These are phyloP conservation scores for Orchesella flavescens DNA, from an alignment of 2,888 invertebrate genomes.

Conservation along the genomic window DNA sequence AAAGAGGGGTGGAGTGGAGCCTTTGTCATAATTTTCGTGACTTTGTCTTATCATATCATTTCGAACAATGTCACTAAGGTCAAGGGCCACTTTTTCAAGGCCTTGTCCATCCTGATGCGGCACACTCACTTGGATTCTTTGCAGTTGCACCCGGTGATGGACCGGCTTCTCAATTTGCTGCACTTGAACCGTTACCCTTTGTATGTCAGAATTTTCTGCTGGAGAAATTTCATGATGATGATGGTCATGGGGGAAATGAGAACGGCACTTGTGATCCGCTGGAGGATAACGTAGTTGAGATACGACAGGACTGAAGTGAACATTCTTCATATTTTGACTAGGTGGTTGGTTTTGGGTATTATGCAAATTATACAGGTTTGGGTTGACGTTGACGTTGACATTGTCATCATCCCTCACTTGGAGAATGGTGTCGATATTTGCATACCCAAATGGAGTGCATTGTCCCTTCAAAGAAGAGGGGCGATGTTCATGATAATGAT, in stretches of 20 bases:
- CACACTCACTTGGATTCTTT: slow-evolving; percentile 48
- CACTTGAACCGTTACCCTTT: slow-evolving; percentile 57
- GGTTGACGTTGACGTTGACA: not conserved
- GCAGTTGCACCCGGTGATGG: slow-evolving; percentile 51
- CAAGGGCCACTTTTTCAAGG: not conserved
- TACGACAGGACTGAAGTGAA: slow-evolving; percentile 86
- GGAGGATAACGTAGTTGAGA: slow-evolving; percentile 85
- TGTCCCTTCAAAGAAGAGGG: too few relatives aligned
- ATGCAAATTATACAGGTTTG: not conserved
- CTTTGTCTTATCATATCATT: not conserved
- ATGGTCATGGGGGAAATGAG: not conserved
- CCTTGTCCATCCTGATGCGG: slow-evolving; percentile 29
- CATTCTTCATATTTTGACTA: slow-evolving; percentile 73
- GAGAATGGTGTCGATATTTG: not conserved
- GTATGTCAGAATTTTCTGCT: slow-evolving; percentile 4
- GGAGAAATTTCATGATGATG: not conserved
- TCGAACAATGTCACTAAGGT: not conserved
- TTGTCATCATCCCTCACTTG: not conserved
- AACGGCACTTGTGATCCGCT: not conserved
- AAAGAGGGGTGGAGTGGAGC: not conserved
- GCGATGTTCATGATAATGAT: too few relatives aligned
- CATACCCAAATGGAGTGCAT: not conserved
- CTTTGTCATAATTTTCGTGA: not conserved
- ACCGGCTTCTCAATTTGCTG: slow-evolving; percentile 59
- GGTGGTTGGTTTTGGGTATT: not conserved